Evolutionary conservation across 2,797 vertebrate species (phyloP), one percentile per base, ranked within the genome.

Genomic region (Dermochelys coriacea): DNA sequence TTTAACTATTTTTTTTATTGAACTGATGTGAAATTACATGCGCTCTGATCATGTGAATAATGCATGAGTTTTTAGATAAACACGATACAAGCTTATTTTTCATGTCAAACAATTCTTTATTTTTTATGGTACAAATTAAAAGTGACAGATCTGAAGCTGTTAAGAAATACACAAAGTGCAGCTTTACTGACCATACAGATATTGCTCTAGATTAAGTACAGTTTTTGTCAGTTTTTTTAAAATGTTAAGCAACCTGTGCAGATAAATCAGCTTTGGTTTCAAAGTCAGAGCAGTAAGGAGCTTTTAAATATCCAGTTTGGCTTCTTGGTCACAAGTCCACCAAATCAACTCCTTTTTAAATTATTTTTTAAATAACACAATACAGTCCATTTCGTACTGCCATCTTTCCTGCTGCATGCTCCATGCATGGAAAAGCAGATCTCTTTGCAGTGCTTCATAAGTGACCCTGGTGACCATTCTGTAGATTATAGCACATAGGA

Each of bases 161-260:
- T 99, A 98, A 99, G 99, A 99, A 99, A 99, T 99, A 99, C 99
- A 99, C 99, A 99, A 99, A 99, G 99, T 99, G 99, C 99, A 99
- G 99, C 98, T 99, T 98, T 99, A 99, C 99, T 98, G 99, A 99
- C 99, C 99, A 99, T 99, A 99, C 99, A 99, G 99, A 99, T 99
- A 99, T 99, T 99, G 99, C 99, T 99, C 99, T 99, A 99, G 98
- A 99, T 99, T 98, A 99, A 98, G 98, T 99, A 99, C 98, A 99
- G 99, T 99, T 99, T 98, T 98, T 95, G 97, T 98, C 97, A 98
- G 96, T 93, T 96, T 96, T 95, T 97, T 97, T 97, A 98, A 97
- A 98, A 98, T 98, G 91, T 98, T 99, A 99, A 99, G 98, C 98
- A 99, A 99, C 98, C 98, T 99, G 98, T 99, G 98, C 98, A 99